Evolutionary conservation across 2,888 invertebrate genomes (phyloP).

Genomic region (Thereva nobilitata): DNA sequence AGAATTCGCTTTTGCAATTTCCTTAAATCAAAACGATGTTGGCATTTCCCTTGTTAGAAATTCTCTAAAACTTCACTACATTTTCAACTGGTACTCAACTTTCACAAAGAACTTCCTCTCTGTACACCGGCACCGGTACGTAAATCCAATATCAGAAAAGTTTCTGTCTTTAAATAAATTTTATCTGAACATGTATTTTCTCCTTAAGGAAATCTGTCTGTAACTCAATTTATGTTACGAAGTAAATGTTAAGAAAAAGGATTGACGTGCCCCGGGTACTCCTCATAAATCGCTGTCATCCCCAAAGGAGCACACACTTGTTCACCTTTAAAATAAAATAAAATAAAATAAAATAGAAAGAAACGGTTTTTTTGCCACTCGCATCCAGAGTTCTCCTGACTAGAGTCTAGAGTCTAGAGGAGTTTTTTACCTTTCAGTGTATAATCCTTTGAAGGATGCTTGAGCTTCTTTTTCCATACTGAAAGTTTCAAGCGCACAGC

Average conservation of each 20-base stretch:
- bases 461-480: constrained; percentile 10
- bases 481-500: constrained; percentile 5
- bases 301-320: constrained; percentile 7
- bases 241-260: constrained; percentile 18
- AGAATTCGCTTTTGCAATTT: too few species aligned
- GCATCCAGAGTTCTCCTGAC: constrained; percentile 1
- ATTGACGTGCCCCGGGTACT: constrained; percentile 3
- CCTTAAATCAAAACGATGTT: too few species aligned
- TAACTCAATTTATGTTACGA: constrained; percentile 14
- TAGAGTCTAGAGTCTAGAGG: neutral
- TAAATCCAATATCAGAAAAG: neutral
- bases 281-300: constrained; percentile 1
- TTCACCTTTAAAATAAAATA: neutral
- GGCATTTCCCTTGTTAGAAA: too few species aligned
- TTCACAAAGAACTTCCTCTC: too few species aligned
- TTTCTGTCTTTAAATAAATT: constrained; percentile 5
- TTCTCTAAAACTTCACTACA: too few species aligned
- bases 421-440: constrained; percentile 10
- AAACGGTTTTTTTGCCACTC: constrained; percentile 2
- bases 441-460: constrained; percentile 13
- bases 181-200: constrained; percentile 15
- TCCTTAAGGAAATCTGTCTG: constrained; percentile 14
- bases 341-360: too few species aligned
- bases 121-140: too few species aligned
- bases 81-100: too few species aligned